A percentile compares a stretch with the other conserved stretches of the same genome.
phyloP scores from a whole-genome alignment of 2,888 invertebrate species.

The Tridacna gigas region DNA sequence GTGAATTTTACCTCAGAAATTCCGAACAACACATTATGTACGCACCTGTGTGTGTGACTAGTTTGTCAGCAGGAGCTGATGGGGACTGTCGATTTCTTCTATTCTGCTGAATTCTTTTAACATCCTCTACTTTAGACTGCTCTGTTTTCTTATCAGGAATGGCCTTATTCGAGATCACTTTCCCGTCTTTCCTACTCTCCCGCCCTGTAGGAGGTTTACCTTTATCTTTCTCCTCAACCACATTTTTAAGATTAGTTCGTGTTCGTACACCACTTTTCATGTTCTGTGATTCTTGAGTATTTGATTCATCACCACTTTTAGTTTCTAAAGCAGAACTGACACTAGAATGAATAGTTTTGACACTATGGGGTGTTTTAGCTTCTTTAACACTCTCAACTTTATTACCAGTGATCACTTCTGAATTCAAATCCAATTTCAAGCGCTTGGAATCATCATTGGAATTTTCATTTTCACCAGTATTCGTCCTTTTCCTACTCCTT shows the following conservation, averaged over 20 bases:
- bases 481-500: constrained; percentile 60
- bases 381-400: constrained; percentile 54
- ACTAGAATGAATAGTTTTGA: constrained; percentile 34
- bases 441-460: constrained; percentile 52
- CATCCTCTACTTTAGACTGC: constrained; percentile 44
- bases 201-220: constrained; percentile 46
- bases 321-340: constrained; percentile 33
- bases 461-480: constrained; percentile 58
- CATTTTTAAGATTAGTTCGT: constrained; percentile 62
- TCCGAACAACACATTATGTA: too few species aligned
- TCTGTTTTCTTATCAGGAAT: constrained; percentile 56
- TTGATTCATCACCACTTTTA: constrained; percentile 24
- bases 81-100: constrained; percentile 66
- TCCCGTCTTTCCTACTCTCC: constrained; percentile 60
- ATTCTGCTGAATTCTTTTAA: constrained; percentile 43
- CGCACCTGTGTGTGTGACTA: constrained; percentile 18
- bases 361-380: constrained; percentile 34
- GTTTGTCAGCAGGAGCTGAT: constrained; percentile 45
- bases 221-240: constrained; percentile 60
- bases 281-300: constrained; percentile 55
- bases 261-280: constrained; percentile 67
- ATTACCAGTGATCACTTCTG: constrained; percentile 24
- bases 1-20: too few species aligned
- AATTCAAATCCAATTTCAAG: constrained; percentile 49
- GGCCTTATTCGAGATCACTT: constrained; percentile 43